Conservation (phyloP, 2,888 invertebrate genomes). For the Polydrusus pterygomalis region DNA sequence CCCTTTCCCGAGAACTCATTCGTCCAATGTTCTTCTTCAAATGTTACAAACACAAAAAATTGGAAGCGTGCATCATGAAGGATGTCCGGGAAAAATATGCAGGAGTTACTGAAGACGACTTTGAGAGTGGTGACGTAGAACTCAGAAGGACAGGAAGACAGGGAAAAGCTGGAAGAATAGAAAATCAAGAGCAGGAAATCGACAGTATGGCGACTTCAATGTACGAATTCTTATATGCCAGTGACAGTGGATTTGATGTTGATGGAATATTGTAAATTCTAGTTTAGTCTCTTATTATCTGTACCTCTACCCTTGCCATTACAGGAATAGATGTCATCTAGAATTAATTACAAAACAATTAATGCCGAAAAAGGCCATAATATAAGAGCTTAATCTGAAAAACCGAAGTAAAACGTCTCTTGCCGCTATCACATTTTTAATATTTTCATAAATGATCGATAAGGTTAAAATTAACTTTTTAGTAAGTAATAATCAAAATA, state of each 20-base stretch:
- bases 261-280: slow-evolving; percentile 69
- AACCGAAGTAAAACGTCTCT: too few species aligned
- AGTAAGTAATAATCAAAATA: too few species aligned
- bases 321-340: too few species aligned
- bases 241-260: slow-evolving; percentile 74
- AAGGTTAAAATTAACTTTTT: too few species aligned
- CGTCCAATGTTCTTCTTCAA: slow-evolving; percentile 84
- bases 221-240: slow-evolving; percentile 79
- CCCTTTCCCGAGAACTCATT: slow-evolving; percentile 78
- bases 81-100: slow-evolving; percentile 80
- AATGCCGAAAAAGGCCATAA: too few species aligned
- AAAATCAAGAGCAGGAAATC: slow-evolving; percentile 70
- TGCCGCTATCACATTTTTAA: too few species aligned
- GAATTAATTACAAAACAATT: too few species aligned
- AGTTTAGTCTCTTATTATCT: not conserved
- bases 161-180: slow-evolving; percentile 72
- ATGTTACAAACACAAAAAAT: slow-evolving; percentile 83
- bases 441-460: too few species aligned
- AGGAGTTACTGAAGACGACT: slow-evolving; percentile 74
- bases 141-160: slow-evolving; percentile 71
- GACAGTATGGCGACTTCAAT: slow-evolving; percentile 77
- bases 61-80: slow-evolving; percentile 83
- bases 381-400: too few species aligned
- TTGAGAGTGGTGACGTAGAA: slow-evolving; percentile 71
- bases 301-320: not conserved